Evolutionary conservation across 2,797 vertebrate species (phyloP).

Genomic region (Eleutherodactylus coqui): DNA sequence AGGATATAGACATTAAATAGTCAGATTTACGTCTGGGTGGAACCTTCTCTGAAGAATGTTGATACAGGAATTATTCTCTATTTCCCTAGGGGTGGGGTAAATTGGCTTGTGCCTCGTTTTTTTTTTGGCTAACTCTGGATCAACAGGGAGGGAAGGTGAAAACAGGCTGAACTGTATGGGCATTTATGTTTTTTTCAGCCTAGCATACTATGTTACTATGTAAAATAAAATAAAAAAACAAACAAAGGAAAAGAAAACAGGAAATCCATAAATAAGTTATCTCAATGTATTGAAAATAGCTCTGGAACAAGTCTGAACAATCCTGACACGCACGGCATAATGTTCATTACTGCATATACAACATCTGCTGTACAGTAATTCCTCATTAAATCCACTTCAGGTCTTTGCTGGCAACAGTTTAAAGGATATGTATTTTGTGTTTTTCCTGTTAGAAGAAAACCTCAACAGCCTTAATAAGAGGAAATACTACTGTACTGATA

Average conservation of each 20-base stretch:
- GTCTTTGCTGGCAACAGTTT: constrained; percentile 9
- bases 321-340: neutral
- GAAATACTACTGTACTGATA: neutral
- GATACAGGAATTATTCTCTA: too few species aligned
- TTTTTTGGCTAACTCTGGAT: too few species aligned
- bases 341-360: constrained; percentile 19
- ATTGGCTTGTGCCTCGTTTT: too few species aligned
- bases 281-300: neutral
- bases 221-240: too few species aligned
- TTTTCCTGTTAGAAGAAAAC: neutral
- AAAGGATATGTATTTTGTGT: constrained; percentile 9
- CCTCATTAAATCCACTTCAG: constrained; percentile 31
- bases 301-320: constrained; percentile 11
- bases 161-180: too few species aligned
- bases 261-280: neutral
- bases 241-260: neutral
- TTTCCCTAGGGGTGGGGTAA: too few species aligned
- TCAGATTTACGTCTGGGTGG: too few species aligned
- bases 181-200: too few species aligned
- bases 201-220: too few species aligned
- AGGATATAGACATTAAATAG: too few species aligned
- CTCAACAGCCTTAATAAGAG: neutral
- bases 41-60: too few species aligned
- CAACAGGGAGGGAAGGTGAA: too few species aligned
- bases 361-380: constrained; percentile 38